Base-by-base conservation (phyloP, 2,888 invertebrate genomes). In the Pristionchus mayeri region DNA sequence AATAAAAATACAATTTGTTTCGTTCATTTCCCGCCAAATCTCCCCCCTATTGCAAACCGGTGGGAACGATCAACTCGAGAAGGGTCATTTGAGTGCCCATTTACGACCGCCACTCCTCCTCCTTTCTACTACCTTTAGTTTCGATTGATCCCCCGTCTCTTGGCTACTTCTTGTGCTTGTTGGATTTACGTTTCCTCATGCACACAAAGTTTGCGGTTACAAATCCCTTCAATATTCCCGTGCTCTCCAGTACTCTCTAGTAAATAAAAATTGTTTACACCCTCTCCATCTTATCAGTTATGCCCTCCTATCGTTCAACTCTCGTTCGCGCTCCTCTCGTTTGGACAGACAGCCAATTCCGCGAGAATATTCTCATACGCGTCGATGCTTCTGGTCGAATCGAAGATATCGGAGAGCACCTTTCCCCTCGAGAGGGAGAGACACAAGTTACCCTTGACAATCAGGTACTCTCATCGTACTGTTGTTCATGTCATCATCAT, bases 301-400 rank as follows among this genome's bases (percentile, higher is more conserved):
- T 30, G 37, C 30, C 40, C 4, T 57, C 80, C 24, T 80, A 57
- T 57, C 80, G 80, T 24, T 57, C 54, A 2, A n/a, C 57, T 4
- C 57, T 80, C 16, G 24, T 80, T 24, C 57, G 57, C 24, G 44
- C 80, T 37, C 34, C 40, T 30, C 40, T 57, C 34, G 37, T 40
- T 13, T 80, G 80, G 80, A 37, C 57, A 3, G 80, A 80, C 0
- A 57, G 80, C 6, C n/a, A 34, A 34, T 80, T 80, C 30, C 80
- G 27, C n/a, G 80, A 80, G 40, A 57, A 57, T 18, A 18, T 57
- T 13, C 24, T 9, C 57, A 57, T 80, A 37, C 80, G 80, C 13
- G 40, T 80, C n/a, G n/a, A 34, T 37, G 54, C 0, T 2, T 16
- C 52, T 34, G 80, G 80, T 21, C 30, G n/a, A 37, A 82, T 82